Percentiles rank a stretch among this genome's conserved stretches.
Evolutionary conservation across 1,140 invertebrate genomes (phyloP).

Genomic region (Lanistes nyassanus): DNA sequence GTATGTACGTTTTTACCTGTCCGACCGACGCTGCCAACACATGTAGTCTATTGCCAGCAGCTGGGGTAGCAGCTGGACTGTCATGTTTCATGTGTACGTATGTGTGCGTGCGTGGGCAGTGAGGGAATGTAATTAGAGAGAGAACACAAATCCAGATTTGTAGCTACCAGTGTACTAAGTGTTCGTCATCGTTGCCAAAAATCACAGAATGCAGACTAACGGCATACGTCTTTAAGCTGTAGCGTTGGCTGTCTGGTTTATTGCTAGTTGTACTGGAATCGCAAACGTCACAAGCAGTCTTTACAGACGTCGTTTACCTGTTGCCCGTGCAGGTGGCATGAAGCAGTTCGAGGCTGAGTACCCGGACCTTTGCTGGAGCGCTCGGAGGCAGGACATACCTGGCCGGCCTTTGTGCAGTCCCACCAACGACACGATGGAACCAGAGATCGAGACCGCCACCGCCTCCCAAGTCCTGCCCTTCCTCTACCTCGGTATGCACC

Average conservation of each 20-base stretch:
- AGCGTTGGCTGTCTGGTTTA: too few species aligned
- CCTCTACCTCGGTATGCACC: constrained; percentile 78
- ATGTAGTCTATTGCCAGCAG: too few species aligned
- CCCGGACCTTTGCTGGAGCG: constrained; percentile 63
- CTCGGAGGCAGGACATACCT: constrained; percentile 45
- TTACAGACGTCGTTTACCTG: constrained; percentile 19
- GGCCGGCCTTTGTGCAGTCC: constrained; percentile 57
- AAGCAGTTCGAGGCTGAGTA: constrained; percentile 64
- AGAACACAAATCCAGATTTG: too few species aligned
- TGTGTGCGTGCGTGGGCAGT: constrained; percentile 4
- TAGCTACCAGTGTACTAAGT: too few species aligned
- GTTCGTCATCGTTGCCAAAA: too few species aligned
- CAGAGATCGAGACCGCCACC: constrained; percentile 79
- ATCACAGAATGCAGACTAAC: not conserved
- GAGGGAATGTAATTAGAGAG: too few species aligned
- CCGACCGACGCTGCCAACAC: too few species aligned
- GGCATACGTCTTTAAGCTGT: too few species aligned
- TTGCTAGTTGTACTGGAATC: too few species aligned
- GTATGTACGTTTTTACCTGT: too few species aligned
- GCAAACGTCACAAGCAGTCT: too few species aligned
- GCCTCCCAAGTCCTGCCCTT: constrained; percentile 87
- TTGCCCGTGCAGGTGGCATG: constrained; percentile 64
- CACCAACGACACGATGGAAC: constrained; percentile 58
- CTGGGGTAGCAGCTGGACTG: too few species aligned
- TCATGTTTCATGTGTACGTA: not conserved